These are phyloP conservation scores for Crypturellus undulatus DNA, from an alignment of 2,113 vertebrate genomes.

Conservation along the genomic window DNA sequence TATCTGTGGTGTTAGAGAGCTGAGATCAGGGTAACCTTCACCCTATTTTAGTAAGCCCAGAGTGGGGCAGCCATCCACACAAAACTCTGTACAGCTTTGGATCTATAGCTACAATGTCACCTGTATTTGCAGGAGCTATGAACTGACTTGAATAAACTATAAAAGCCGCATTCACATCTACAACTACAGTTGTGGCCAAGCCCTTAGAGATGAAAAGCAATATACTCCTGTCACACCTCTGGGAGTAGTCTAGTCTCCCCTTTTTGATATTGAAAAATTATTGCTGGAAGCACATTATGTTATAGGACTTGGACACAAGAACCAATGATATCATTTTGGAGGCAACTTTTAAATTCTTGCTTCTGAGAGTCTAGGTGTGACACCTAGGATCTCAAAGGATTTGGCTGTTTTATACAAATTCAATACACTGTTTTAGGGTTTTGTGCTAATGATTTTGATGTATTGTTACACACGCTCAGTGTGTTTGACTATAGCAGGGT, in stretches of 20 bases:
- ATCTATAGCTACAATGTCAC: not conserved
- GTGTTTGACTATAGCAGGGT: constrained; percentile 46
- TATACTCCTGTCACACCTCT: not conserved
- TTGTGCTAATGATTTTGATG: constrained; percentile 55
- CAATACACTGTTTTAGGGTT: constrained; percentile 45
- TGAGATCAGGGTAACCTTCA: not conserved
- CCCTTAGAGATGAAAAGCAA: not conserved
- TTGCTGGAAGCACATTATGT: not conserved
- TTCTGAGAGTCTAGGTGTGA: not conserved
- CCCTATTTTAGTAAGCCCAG: not conserved
- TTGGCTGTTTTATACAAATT: constrained; percentile 52
- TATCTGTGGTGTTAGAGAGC: not conserved
- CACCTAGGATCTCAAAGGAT: constrained; percentile 25
- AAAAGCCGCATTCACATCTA: not conserved
- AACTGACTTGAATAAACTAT: not conserved
- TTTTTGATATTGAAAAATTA: constrained; percentile 3
- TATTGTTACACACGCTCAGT: constrained; percentile 50
- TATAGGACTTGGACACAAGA: not conserved
- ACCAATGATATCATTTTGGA: not conserved
- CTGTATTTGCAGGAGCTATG: not conserved
- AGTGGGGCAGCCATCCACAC: not conserved
- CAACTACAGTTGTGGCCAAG: not conserved
- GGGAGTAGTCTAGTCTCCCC: not conserved
- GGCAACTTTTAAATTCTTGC: not conserved
- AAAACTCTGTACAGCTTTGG: fast-evolving